Evolutionary conservation across 2,113 vertebrate genomes (phyloP).

Genomic region (Carassius auratus): DNA sequence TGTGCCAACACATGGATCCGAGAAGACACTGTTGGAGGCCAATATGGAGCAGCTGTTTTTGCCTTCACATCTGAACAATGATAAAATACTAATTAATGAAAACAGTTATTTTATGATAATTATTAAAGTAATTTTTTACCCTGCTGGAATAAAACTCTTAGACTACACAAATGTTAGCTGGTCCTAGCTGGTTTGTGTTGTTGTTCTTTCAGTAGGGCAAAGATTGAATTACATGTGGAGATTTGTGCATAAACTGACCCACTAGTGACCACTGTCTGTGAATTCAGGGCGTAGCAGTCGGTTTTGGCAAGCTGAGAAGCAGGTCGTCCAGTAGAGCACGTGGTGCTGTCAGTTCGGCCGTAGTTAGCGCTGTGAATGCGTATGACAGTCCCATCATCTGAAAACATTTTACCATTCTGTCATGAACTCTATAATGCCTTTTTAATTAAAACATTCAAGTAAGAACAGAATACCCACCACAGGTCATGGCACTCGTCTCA

Average conservation of each 20-base stretch:
- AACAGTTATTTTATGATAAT: neutral
- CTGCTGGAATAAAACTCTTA: neutral
- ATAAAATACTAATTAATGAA: neutral
- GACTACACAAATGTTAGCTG: too few species aligned
- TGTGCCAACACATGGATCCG: slow-evolving; percentile 6
- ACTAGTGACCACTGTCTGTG: neutral
- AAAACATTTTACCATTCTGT: neutral
- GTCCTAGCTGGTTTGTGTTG: too few species aligned
- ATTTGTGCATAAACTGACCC: neutral
- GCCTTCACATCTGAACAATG: slow-evolving; percentile 9
- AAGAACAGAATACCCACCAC: slow-evolving; percentile 32
- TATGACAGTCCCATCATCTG: neutral
- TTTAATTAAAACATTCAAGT: too few species aligned
- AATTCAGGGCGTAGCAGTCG: neutral
- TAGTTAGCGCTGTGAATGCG: slow-evolving; percentile 29
- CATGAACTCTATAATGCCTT: too few species aligned
- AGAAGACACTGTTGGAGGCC: slow-evolving; percentile 31
- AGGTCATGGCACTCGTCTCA: neutral
- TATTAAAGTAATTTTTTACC: neutral
- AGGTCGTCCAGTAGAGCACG: slow-evolving; percentile 17
- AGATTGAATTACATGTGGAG: neutral
- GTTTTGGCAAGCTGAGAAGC: neutral
- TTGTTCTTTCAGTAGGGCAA: neutral
- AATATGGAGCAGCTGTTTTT: neutral
- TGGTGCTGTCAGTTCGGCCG: slow-evolving; percentile 33